Conservation (phyloP, 2,113 vertebrate species). For the Hirundichthys speculiger region DNA sequence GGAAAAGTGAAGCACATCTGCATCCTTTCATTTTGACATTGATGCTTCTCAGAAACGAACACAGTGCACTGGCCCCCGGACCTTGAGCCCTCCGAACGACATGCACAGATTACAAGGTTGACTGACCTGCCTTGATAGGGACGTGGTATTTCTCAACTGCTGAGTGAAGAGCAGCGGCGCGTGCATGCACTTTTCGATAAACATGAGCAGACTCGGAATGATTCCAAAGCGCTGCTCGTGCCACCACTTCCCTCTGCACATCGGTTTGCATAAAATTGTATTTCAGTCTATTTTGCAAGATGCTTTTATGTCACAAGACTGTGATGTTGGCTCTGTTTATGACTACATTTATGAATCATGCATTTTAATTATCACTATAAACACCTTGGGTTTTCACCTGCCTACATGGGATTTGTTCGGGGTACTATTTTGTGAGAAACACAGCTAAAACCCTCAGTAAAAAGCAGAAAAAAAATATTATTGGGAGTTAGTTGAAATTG, state of each 20-base stretch:
- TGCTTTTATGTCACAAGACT: conserved; percentile 44
- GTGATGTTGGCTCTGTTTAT: conserved; percentile 33
- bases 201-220: conserved; percentile 29
- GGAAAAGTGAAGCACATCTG: conserved; percentile 22
- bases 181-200: conserved; percentile 25
- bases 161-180: conserved; percentile 12
- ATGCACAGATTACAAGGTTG: conserved; percentile 11
- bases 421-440: background rate
- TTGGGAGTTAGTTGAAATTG: background rate
- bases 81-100: conserved; percentile 17
- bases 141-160: conserved; percentile 35
- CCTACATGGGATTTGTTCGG: background rate
- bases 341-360: conserved; percentile 29
- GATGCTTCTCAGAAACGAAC: conserved; percentile 15
- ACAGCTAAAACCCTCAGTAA: background rate
- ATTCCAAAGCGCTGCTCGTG: conserved; percentile 15
- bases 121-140: conserved; percentile 9
- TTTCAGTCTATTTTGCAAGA: conserved; percentile 31
- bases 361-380: conserved; percentile 49
- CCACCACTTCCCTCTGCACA: conserved; percentile 18
- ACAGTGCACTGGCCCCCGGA: conserved; percentile 23
- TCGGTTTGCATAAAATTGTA: conserved; percentile 36
- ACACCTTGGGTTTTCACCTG: background rate
- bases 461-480: conserved; percentile 13
- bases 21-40: conserved; percentile 30